Evolutionary conservation across 2,888 invertebrate genomes (phyloP), one percentile per base, ranked within the genome.

Genomic region (Anoplius nigerrimus): DNA sequence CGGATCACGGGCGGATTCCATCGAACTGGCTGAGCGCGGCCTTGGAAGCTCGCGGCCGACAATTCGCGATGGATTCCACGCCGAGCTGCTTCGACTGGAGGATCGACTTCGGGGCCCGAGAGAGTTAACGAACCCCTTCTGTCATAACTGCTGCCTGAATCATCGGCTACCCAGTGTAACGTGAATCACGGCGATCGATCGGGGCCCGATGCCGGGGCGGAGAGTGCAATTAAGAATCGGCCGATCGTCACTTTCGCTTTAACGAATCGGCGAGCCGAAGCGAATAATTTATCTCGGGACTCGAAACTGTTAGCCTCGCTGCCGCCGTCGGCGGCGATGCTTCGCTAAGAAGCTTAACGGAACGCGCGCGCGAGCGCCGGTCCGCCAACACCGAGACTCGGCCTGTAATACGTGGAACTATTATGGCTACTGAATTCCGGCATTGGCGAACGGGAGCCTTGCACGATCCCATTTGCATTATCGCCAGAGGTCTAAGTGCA

Each of bases 401-500:
- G 43, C 62, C 13, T 77, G 74, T 79, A 79, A 74, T 74, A 68
- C 74, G 64, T 59, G 65, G 62, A 74, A 80, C 78, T 74, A 67
- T 77, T 70, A 67, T 66, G 42, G 67, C 77, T 72, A 70, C 69
- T 77, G 80, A 80, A 78, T 78, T 80, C 78, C 74, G 80, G 74
- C 75, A 76, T 78, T 68, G 80, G 71, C 51, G 48, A 48, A 16
- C 48, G 18, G 48, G 16, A 72, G 69, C 63, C 80, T 58, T 56
- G 54, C 74, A 59, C 76, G 81, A 72, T 75, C 76, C 73, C 81
- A 79, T 84, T 85, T 82, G 74, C 78, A 82, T 84, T 84, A 83
- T 84, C 84, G 78, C 69, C 70, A 71, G 75, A 74, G 84, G 84
- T 84, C 85, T 82, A 85, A 85, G 84, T 84, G 85, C 84, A 77